Percentiles rank a stretch among this genome's conserved stretches.
Evolutionary conservation across 2,888 invertebrate genomes (phyloP).

Genomic region (Drosophila suboccidentalis): DNA sequence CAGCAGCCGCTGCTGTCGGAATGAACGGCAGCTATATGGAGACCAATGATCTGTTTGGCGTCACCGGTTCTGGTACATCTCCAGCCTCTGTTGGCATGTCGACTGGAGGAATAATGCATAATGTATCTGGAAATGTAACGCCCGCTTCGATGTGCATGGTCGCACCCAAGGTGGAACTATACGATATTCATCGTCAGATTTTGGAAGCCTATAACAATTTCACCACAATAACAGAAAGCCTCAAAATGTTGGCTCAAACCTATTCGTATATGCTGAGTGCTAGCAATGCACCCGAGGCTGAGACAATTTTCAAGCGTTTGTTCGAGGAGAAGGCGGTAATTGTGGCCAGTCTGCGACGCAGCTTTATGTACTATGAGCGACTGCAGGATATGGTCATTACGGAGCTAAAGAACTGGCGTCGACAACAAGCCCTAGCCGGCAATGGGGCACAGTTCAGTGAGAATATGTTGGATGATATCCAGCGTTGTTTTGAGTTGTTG

Average conservation of each 20-base stretch:
- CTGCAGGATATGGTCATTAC: constrained; percentile 93
- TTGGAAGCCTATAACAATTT: constrained; percentile 67
- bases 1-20: constrained; percentile 36
- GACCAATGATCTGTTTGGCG: constrained; percentile 41
- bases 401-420: constrained; percentile 96
- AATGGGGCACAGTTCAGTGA: constrained; percentile 95
- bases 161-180: constrained; percentile 65
- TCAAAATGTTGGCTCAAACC: constrained; percentile 41
- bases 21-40: constrained; percentile 57
- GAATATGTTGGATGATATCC: constrained; percentile 93
- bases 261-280: constrained; percentile 49
- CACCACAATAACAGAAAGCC: constrained; percentile 16
- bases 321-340: constrained; percentile 62
- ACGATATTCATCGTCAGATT: constrained; percentile 71
- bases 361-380: constrained; percentile 85
- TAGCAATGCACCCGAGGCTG: constrained; percentile 43
- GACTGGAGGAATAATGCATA: constrained; percentile 46
- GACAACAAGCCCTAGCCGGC: constrained; percentile 96
- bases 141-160: constrained; percentile 44
- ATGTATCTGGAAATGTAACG: constrained; percentile 35
- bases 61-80: constrained; percentile 18
- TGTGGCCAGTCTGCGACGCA: constrained; percentile 64
- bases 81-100: constrained; percentile 37
- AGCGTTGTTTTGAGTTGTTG: constrained; percentile 90
- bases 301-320: constrained; percentile 42